Evolutionary conservation across 2,888 invertebrate genomes (phyloP), one percentile per base, ranked within the genome.

Genomic region (Julus scandinavius): DNA sequence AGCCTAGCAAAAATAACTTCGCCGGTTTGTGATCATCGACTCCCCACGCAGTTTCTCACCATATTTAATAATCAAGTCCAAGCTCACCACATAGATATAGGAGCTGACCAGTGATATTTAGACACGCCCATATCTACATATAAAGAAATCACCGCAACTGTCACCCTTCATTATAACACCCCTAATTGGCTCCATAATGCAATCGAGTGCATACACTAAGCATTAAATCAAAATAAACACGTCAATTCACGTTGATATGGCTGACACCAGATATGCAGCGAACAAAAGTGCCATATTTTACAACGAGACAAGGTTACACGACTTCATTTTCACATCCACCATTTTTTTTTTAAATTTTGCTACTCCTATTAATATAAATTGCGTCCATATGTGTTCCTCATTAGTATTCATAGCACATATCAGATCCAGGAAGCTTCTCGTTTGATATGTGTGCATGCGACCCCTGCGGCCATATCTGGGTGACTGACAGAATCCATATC

Each of bases 171-270:
- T 72, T 72, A 72, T 72, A 9, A 29, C 2, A 72, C n/a, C n/a
- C 29, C 72, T 7, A 29, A 72, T 9, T 72, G 29, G 72, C 7
- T 29, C 5, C 29, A 29, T 6, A 4, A 17, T 2, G 29, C 29
- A n/a, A n/a, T n/a, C n/a, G n/a, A n/a, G n/a, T n/a, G n/a, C n/a
- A n/a, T n/a, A n/a, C n/a, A n/a, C n/a, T n/a, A n/a, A n/a, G n/a
- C 72, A 72, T 6, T 29, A 29, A 29, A 72, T 72, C n/a, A 29
- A 72, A 72, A 72, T 29, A 72, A 72, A 72, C 20, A 72, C 29
- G 72, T 72, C 72, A 72, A 20, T 72, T 72, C n/a, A 72, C 72
- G 72, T 72, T 72, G 72, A 72, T 72, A 29, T n/a, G 72, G 72
- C 29, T 72, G 29, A 20, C 72, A 29, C 72, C 20, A 5, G 72